phyloP scores from a whole-genome alignment of 2,888 invertebrate species.

The Steinernema scapterisci region DNA sequence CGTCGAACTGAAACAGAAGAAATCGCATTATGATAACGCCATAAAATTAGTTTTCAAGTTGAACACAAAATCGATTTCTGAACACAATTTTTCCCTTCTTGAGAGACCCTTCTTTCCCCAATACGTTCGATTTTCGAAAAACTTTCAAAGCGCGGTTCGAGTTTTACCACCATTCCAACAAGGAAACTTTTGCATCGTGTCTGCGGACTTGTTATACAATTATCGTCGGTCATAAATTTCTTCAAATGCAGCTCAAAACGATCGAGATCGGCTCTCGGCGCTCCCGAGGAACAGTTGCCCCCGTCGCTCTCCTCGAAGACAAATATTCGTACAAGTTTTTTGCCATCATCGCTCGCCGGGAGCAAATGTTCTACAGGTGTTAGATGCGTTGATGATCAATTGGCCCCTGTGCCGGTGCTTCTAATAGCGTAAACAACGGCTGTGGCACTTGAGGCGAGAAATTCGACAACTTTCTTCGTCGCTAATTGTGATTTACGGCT shows the following conservation, averaged over 20 bases:
- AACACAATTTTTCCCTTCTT: too few species aligned
- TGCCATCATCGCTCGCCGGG: slow-evolving; percentile 24
- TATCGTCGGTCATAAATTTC: slow-evolving; percentile 22
- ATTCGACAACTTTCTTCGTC: slow-evolving; percentile 28
- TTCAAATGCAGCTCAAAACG: background rate
- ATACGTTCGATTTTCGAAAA: background rate
- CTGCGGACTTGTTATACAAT: slow-evolving; percentile 13
- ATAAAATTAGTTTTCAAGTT: background rate
- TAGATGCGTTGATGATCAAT: slow-evolving; percentile 30
- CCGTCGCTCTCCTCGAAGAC: background rate
- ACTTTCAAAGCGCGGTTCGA: background rate
- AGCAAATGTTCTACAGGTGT: slow-evolving; percentile 32
- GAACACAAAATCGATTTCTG: too few species aligned
- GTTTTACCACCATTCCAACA: background rate
- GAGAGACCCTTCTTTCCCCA: too few species aligned
- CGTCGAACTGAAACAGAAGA: slow-evolving; percentile 16
- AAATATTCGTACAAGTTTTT: slow-evolving; percentile 31
- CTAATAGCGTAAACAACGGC: slow-evolving; percentile 28
- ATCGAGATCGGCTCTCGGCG: background rate
- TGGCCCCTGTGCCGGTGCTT: background rate
- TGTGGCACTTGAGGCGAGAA: slow-evolving; percentile 19
- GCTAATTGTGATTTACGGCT: slow-evolving; percentile 31
- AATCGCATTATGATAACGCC: background rate
- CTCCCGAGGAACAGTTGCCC: slow-evolving; percentile 4
- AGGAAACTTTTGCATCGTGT: too few species aligned